Evolutionary conservation across 2,888 invertebrate species (phyloP).

Genomic region (Plemyria rubiginata): DNA sequence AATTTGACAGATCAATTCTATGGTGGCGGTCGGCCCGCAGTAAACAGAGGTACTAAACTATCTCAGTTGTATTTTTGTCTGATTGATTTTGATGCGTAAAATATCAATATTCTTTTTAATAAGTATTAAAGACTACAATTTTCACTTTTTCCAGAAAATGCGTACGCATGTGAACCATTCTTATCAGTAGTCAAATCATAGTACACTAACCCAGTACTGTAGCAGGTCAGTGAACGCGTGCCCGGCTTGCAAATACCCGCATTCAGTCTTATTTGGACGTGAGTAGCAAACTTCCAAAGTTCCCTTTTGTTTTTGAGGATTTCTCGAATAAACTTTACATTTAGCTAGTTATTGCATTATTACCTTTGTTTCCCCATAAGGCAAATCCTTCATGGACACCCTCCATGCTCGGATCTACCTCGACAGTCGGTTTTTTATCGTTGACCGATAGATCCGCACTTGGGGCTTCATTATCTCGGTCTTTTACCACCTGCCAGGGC

Average conservation of each 20-base stretch:
- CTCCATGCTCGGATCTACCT: too few relatives aligned
- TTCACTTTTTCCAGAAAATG: not conserved
- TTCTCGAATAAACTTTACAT: not conserved
- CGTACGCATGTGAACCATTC: not conserved
- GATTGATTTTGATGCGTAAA: not conserved
- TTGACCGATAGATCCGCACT: too few relatives aligned
- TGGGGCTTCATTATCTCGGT: too few relatives aligned
- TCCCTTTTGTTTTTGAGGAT: conserved; percentile 17
- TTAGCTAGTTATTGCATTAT: not conserved
- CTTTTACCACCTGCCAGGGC: too few relatives aligned
- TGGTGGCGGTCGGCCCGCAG: too few relatives aligned
- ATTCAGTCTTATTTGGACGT: conserved; percentile 20
- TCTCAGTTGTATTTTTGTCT: too few relatives aligned
- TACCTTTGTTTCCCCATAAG: not conserved
- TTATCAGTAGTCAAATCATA: conserved; percentile 25
- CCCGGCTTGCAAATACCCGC: conserved; percentile 10
- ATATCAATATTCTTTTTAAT: not conserved
- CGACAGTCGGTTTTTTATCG: too few relatives aligned
- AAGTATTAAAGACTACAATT: too few relatives aligned
- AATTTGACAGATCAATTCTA: too few relatives aligned
- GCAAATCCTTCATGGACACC: not conserved
- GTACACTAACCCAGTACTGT: conserved; percentile 29
- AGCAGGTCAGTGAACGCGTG: conserved; percentile 24
- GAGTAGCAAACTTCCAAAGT: conserved; percentile 10
- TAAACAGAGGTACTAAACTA: too few relatives aligned